These are phyloP conservation scores for Romanogobio albipinnatus DNA, from an alignment of 2,113 vertebrate genomes.

Conservation along the genomic window DNA sequence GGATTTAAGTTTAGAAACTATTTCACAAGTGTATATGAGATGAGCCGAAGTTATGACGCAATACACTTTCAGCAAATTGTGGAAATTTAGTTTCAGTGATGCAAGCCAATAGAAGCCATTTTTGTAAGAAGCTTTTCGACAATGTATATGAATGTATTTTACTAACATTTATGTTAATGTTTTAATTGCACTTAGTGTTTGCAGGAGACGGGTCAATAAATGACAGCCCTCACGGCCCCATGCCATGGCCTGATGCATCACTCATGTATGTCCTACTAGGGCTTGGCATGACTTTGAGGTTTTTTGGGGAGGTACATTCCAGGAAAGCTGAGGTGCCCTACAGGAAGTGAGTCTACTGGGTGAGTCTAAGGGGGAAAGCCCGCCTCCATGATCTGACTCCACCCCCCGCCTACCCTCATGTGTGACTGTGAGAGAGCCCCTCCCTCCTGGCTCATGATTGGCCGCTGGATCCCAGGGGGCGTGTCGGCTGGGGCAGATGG, in stretches of 20 bases:
- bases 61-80: neutral
- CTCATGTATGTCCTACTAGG: neutral
- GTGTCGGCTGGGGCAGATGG: constrained; percentile 87
- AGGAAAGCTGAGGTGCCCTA: constrained; percentile 67
- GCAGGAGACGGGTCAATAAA: too few relatives aligned
- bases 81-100: neutral
- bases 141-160: neutral
- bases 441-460: constrained; percentile 87
- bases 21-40: neutral
- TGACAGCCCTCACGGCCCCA: too few relatives aligned
- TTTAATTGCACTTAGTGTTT: too few relatives aligned
- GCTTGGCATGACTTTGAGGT: neutral
- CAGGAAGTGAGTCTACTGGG: constrained; percentile 68
- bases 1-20: neutral
- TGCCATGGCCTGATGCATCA: neutral
- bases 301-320: constrained; percentile 58
- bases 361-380: constrained; percentile 75
- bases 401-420: constrained; percentile 95
- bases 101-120: too few relatives aligned
- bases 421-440: constrained; percentile 90
- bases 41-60: neutral
- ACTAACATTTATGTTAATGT: neutral
- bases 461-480: constrained; percentile 85
- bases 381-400: constrained; percentile 81
- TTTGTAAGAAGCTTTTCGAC: neutral